Percentiles rank a stretch among this genome's conserved stretches.
These are phyloP conservation scores for Choloepus didactylus DNA, from an alignment of 2,797 vertebrate species.

Conservation along the genomic window DNA sequence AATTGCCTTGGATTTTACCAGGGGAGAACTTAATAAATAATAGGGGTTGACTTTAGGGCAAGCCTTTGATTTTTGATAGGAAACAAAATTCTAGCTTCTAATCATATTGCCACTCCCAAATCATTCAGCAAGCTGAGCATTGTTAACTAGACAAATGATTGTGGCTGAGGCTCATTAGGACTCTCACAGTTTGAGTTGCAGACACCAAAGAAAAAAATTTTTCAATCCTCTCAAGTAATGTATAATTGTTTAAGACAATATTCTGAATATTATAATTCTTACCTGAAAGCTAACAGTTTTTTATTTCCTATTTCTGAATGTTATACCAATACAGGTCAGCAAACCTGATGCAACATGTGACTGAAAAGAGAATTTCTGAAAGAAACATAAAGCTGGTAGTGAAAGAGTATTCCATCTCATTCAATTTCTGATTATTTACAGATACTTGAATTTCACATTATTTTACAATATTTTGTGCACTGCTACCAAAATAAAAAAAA, in stretches of 20 bases:
- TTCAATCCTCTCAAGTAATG: background rate
- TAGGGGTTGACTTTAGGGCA: background rate
- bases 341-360: constrained; percentile 35
- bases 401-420: constrained; percentile 28
- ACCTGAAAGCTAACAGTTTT: constrained; percentile 27
- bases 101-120: constrained; percentile 34
- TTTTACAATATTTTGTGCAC: constrained; percentile 34
- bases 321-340: background rate
- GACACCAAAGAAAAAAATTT: background rate
- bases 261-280: background rate
- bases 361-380: constrained; percentile 59
- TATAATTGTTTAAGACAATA: constrained; percentile 10
- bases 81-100: constrained; percentile 54
- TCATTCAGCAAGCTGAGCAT: background rate
- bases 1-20: constrained; percentile 11
- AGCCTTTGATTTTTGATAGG: constrained; percentile 2
- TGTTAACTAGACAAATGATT: constrained; percentile 41
- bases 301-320: constrained; percentile 22
- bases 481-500: constrained; percentile 79
- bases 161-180: background rate
- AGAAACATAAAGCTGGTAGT: background rate
- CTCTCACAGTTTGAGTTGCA: background rate
- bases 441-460: constrained; percentile 63
- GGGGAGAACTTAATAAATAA: constrained; percentile 35
- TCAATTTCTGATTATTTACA: constrained; percentile 22